phyloP scores from a whole-genome alignment of 2,113 vertebrate species.

The Euleptes europaea region DNA sequence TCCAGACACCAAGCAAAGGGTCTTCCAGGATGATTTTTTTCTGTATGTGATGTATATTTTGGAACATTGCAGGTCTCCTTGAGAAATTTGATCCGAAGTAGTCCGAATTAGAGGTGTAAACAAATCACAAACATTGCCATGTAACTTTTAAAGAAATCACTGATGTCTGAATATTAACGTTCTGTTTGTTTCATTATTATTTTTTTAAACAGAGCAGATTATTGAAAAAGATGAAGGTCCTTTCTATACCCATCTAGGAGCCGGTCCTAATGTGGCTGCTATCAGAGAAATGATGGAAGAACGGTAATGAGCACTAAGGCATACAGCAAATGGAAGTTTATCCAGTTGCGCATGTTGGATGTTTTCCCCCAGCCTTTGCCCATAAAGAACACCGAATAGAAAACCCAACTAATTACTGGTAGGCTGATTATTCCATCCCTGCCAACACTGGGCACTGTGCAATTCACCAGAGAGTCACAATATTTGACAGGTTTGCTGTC shows the following conservation, averaged over 20 bases:
- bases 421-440: slow-evolving; percentile 65
- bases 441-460: slow-evolving; percentile 66
- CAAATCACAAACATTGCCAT: slow-evolving; percentile 64
- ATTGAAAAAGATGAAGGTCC: slow-evolving; percentile 98
- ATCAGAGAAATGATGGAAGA: slow-evolving; percentile 95
- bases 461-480: slow-evolving; percentile 74
- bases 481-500: slow-evolving; percentile 75
- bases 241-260: slow-evolving; percentile 97
- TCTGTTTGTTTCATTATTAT: slow-evolving; percentile 66
- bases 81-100: slow-evolving; percentile 23
- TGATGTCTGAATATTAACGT: slow-evolving; percentile 71
- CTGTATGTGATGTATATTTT: background rate
- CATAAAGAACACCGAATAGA: slow-evolving; percentile 73
- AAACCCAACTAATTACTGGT: slow-evolving; percentile 73
- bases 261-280: slow-evolving; percentile 90
- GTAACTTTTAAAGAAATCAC: slow-evolving; percentile 69
- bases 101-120: background rate
- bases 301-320: slow-evolving; percentile 85
- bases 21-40: background rate
- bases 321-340: slow-evolving; percentile 73
- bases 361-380: slow-evolving; percentile 71
- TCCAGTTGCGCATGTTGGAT: slow-evolving; percentile 74
- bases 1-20: background rate
- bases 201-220: slow-evolving; percentile 91
- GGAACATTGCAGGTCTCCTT: background rate